Percentiles rank a stretch among this genome's conserved stretches.
Conservation (phyloP, 1,140 invertebrate species). For the Magallana gigas region DNA sequence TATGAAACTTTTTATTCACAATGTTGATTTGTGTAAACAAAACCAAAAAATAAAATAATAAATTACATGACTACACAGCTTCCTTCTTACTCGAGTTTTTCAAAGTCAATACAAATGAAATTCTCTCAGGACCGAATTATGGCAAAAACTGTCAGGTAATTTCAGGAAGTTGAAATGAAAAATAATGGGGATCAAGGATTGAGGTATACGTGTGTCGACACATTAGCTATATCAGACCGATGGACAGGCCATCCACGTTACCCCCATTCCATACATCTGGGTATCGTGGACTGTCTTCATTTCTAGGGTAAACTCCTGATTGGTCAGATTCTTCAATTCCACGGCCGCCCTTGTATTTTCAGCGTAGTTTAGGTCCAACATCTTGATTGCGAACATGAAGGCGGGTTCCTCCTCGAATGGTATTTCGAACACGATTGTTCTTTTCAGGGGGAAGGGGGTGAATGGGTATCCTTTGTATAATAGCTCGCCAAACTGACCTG, state of each 20-base stretch:
- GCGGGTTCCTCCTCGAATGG: neutral
- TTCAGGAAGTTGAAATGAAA: no score
- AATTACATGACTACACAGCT: no score
- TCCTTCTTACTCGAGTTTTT: no score
- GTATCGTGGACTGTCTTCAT: neutral
- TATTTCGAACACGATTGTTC: neutral
- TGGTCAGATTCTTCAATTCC: neutral
- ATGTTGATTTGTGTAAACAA: no score
- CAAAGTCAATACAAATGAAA: no score
- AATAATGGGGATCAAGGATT: no score
- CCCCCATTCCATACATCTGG: neutral
- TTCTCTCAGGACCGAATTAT: no score
- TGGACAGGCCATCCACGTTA: conserved; percentile 11
- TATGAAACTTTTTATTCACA: no score
- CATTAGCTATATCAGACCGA: no score
- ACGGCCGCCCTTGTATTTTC: neutral
- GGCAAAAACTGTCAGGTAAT: no score
- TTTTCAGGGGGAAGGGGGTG: neutral
- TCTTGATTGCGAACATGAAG: conserved; percentile 4
- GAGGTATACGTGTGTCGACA: no score
- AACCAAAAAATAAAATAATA: no score
- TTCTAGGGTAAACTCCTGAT: neutral
- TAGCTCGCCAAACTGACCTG: conserved; percentile 6
- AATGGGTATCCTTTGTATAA: neutral
- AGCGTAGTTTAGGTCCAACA: conserved; percentile 9